Percentiles rank a stretch among this genome's conserved stretches.
Conservation (phyloP, 2,888 invertebrate species). For the Micoletzkya japonica region DNA sequence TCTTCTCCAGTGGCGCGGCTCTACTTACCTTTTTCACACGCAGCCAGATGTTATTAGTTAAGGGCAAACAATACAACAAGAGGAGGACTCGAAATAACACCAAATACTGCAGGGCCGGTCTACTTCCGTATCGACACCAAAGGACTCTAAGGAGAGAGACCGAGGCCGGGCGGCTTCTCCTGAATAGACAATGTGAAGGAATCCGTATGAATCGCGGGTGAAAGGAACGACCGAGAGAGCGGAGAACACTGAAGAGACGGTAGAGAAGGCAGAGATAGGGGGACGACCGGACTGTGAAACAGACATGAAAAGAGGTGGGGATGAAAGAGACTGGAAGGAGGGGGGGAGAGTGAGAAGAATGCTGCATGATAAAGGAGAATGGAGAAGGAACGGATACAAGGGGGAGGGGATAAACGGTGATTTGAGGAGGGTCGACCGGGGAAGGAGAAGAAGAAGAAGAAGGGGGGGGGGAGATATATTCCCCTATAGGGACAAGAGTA, state of each 20-base stretch:
- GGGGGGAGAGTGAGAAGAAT: constrained; percentile 9
- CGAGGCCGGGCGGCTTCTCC: too few species aligned
- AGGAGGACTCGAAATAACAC: too few species aligned
- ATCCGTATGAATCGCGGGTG: too few species aligned
- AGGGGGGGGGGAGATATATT: neutral
- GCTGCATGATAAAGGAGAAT: neutral
- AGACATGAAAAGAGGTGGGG: neutral
- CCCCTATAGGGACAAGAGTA: neutral
- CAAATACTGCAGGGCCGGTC: too few species aligned
- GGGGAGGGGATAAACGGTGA: too few species aligned
- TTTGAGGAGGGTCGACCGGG: neutral
- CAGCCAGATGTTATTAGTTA: too few species aligned
- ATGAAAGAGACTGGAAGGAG: constrained; percentile 12
- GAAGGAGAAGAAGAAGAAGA: neutral
- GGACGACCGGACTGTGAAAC: neutral
- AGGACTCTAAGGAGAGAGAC: too few species aligned
- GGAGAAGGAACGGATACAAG: neutral
- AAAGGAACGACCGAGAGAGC: neutral
- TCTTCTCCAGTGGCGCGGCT: too few species aligned
- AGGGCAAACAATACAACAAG: too few species aligned
- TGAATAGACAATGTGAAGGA: too few species aligned
- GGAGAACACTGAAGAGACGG: neutral
- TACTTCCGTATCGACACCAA: too few species aligned
- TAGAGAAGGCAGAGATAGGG: neutral
- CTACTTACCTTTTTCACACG: too few species aligned